phyloP scores from a whole-genome alignment of 37 sponge, comb jelly and placozoan genomes.

The Eunapius fragilis region DNA sequence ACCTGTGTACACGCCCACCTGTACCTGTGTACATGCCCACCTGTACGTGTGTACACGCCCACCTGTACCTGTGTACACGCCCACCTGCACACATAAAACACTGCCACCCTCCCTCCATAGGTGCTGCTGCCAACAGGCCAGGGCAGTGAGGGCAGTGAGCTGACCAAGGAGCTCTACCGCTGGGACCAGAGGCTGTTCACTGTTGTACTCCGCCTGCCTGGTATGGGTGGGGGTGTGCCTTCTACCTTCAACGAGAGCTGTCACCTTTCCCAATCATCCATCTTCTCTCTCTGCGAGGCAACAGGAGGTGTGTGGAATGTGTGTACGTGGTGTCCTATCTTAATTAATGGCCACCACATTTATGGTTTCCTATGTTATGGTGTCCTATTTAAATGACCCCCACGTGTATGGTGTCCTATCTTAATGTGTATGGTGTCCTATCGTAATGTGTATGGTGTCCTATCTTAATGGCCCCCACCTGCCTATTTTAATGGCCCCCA shows the following conservation, averaged over 20 bases:
- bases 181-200: conserved; percentile 99
- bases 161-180: conserved; percentile 90
- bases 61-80: not conserved
- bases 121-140: not conserved
- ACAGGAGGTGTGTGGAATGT: conserved; percentile 85
- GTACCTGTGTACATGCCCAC: not conserved
- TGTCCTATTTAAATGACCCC: no score
- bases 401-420: no score
- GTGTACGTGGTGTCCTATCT: no score
- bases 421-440: no score
- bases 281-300: conserved; percentile 77
- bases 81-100: not conserved
- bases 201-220: conserved; percentile 83
- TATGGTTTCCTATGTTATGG: no score
- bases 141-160: conserved; percentile 57
- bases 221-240: conserved; percentile 46
- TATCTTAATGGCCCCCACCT: no score
- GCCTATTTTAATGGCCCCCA: no score
- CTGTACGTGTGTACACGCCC: not conserved
- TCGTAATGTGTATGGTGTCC: no score
- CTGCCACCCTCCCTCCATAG: not conserved
- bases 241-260: conserved; percentile 13
- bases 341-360: no score
- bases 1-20: not conserved
- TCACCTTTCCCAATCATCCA: not conserved